These are phyloP conservation scores for Pimpla rufipes DNA, from an alignment of 2,888 invertebrate genomes.

Conservation along the genomic window DNA sequence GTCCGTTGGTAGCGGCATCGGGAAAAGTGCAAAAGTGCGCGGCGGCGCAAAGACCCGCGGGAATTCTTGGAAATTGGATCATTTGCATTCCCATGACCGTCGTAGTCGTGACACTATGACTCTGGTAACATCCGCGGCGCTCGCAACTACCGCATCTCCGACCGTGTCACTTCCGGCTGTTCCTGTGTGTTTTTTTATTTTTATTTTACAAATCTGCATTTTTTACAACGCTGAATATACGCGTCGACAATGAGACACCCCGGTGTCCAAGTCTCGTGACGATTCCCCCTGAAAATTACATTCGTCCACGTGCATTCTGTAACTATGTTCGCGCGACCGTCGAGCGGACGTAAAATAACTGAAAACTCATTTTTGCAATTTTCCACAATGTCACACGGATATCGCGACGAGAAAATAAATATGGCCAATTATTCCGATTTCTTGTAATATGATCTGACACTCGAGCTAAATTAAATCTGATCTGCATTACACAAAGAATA, in stretches of 20 bases:
- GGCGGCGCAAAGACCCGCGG: constrained; percentile 69
- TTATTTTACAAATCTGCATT: constrained; percentile 30
- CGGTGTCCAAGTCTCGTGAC: constrained; percentile 15
- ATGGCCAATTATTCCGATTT: no score
- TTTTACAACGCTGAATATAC: constrained; percentile 34
- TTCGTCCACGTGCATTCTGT: constrained; percentile 11
- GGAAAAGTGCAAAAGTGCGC: constrained; percentile 49
- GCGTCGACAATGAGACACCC: background rate
- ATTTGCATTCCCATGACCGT: constrained; percentile 75
- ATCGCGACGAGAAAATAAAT: no score
- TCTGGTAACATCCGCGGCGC: constrained; percentile 35
- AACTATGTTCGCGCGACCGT: background rate
- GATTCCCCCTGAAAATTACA: constrained; percentile 48
- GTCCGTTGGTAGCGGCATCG: constrained; percentile 52
- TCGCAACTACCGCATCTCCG: constrained; percentile 39
- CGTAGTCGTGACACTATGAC: constrained; percentile 41
- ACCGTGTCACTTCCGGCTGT: constrained; percentile 56
- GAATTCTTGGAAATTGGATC: constrained; percentile 79
- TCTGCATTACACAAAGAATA: no score
- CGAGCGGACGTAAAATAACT: background rate
- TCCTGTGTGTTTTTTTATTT: constrained; percentile 31
- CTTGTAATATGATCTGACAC: no score
- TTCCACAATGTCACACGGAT: no score
- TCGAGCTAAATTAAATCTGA: no score
- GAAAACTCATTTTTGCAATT: no score